Conservation (phyloP, 2,113 vertebrate genomes). For the Scomber colias region DNA sequence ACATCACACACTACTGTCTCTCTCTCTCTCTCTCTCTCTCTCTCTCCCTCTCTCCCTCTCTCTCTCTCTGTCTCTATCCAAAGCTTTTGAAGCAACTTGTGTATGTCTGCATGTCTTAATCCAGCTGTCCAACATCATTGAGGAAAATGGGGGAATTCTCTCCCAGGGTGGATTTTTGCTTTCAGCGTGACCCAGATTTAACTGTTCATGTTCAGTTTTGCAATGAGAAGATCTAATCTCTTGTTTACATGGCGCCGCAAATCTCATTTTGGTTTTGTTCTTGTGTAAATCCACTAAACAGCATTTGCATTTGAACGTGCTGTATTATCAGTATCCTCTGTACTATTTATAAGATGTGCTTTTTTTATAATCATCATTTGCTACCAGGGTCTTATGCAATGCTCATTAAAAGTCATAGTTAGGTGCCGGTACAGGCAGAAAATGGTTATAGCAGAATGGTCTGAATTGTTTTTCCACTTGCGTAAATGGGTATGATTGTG, state of each 20-base stretch:
- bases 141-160: slow-evolving; percentile 32
- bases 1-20: slow-evolving; percentile 28
- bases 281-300: slow-evolving; percentile 66
- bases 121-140: slow-evolving; percentile 52
- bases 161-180: slow-evolving; percentile 53
- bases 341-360: slow-evolving; percentile 22
- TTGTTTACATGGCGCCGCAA: slow-evolving; percentile 31
- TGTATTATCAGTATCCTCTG: slow-evolving; percentile 28
- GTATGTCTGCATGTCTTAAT: slow-evolving; percentile 42
- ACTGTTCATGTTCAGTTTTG: slow-evolving; percentile 39
- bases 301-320: slow-evolving; percentile 55
- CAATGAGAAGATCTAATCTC: slow-evolving; percentile 58
- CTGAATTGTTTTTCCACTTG: slow-evolving; percentile 67
- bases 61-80: background rate
- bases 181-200: slow-evolving; percentile 66
- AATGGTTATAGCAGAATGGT: slow-evolving; percentile 51
- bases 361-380: slow-evolving; percentile 24
- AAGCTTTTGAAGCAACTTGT: slow-evolving; percentile 48
- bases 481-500: slow-evolving; percentile 72
- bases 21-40: slow-evolving; percentile 9
- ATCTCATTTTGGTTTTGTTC: slow-evolving; percentile 62
- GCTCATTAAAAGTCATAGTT: slow-evolving; percentile 43
- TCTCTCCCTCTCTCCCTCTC: no score
- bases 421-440: slow-evolving; percentile 24
- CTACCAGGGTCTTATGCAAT: slow-evolving; percentile 31